Conservation (phyloP, 2,113 vertebrate genomes). For the Deroptyus accipitrinus region DNA sequence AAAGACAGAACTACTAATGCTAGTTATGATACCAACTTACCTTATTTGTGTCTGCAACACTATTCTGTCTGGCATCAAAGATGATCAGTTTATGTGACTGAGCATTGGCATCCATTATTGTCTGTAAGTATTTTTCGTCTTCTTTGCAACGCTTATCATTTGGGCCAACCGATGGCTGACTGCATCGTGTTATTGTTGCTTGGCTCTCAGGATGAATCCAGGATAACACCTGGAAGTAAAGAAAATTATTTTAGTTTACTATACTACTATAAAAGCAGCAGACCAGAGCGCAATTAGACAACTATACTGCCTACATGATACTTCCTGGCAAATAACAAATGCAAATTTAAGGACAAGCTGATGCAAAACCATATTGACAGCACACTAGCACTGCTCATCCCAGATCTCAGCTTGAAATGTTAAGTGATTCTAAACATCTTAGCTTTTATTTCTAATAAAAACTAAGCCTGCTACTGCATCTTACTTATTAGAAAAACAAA, state of each 20-base stretch:
- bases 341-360: neutral
- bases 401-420: neutral
- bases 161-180: constrained; percentile 91
- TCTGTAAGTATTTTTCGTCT: constrained; percentile 93
- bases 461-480: neutral
- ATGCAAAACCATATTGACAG: neutral
- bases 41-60: constrained; percentile 91
- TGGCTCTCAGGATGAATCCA: constrained; percentile 98
- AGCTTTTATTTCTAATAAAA: neutral
- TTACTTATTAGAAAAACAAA: neutral
- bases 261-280: neutral
- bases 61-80: constrained; percentile 92
- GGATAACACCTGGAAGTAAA: constrained; percentile 83
- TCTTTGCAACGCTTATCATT: constrained; percentile 93
- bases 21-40: constrained; percentile 56
- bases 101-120: constrained; percentile 96
- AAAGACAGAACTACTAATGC: neutral
- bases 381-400: neutral
- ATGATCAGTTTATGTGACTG: constrained; percentile 95
- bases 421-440: neutral
- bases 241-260: neutral
- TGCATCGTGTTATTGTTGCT: constrained; percentile 90
- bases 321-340: neutral
- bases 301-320: neutral
- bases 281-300: neutral